Base-by-base conservation (phyloP, 53 echinoderm and acorn worm species). In the Mesocentrotus franciscanus region DNA sequence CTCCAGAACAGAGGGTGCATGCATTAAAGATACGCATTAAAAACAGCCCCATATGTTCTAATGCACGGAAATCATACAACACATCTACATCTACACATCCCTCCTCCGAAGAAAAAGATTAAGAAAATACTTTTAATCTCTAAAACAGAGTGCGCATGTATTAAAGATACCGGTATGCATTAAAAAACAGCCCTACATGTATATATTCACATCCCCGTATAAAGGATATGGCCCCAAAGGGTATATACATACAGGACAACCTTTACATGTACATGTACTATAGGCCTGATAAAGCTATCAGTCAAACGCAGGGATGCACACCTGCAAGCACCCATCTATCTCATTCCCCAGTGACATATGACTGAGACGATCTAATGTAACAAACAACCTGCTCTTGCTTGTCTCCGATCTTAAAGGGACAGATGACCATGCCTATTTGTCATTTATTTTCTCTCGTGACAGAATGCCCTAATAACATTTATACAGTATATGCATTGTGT, bases 291-390 rank as follows among this genome's bases (percentile, higher is more conserved):
- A 87, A 87, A 87, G 87, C 58, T 29, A 87, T 87, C 87, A 87
- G 87, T 87, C 58, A 87, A 56, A 87, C 26, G 58, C 56, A 57
- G 87, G 56, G 87, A 57, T 15, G 58, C 87, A 27, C 87, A 87
- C 87, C 87, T 87, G 87, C 87, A 87, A 58, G 87, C 58, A 87
- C n/a, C 57, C 26, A 87, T 87, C 58, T 87, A 87, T 87, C 58
- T 87, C 87, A n/a, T 56, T 87, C 87, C 87, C 87, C 58, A 16
- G 57, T 87, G 87, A 87, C 87, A 57, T 87, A 59, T 59, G 58
- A 81, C 81, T 81, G 81, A 81, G 81, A 81, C 81, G 42, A 81
- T 81, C 18, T 8, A 42, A 81, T 81, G 81, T 81, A 81, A 81
- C 81, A 81, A 81, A 81, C 81, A 81, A 81, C 81, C 81, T 81